Evolutionary conservation across 2,888 invertebrate species (phyloP), one percentile per base, ranked within the genome.

Genomic region (Trachelus stipa): DNA sequence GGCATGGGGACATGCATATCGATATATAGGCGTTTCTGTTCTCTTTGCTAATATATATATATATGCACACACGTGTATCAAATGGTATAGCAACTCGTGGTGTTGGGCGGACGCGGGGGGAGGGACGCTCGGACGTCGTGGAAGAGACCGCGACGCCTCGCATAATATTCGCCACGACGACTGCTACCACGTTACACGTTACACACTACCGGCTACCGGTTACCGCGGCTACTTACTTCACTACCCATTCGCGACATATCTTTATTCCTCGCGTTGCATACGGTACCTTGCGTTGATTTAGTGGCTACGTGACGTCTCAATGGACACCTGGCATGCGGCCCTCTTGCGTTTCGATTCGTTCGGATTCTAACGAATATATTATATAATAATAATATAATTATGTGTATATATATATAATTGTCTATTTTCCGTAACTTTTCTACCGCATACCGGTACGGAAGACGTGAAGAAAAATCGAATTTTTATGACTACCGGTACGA

Each of bases 301-400:
- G 33, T 34, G 71, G 71, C 71, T 71, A 71, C 71, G 71, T 71
- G 71, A 71, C 34, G 71, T 71, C 71, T 71, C 71, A 71, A 71
- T 71, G 71, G 71, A 71, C 71, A 71, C 71, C 71, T 71, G 71
- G 71, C 71, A 34, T 71, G 71, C 34, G 71, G 31, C 71, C 23
- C 23, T 56, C 56, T 56, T 23, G 23, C 56, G 23, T 23, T 56
- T 9, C 11, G 34, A 34, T 34, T 34, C 34, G 11, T 33, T 33
- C 15, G 40, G 34, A 11, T 11, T 0, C 34, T 11, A 35, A 12
- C 12, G 35, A 12, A 12, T 35, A 12, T 35, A 35, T 35, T 34
- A 34, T 34, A 34, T 34, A 34, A 34, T 34, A 34, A 34, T 9
- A 34, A 34, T 11, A 34, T 34, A 34, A 11, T 34, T 35, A 35